Percentiles rank a stretch among this genome's conserved stretches.
Conservation (phyloP, 2,888 invertebrate genomes). For the Choreutis nemorana region DNA sequence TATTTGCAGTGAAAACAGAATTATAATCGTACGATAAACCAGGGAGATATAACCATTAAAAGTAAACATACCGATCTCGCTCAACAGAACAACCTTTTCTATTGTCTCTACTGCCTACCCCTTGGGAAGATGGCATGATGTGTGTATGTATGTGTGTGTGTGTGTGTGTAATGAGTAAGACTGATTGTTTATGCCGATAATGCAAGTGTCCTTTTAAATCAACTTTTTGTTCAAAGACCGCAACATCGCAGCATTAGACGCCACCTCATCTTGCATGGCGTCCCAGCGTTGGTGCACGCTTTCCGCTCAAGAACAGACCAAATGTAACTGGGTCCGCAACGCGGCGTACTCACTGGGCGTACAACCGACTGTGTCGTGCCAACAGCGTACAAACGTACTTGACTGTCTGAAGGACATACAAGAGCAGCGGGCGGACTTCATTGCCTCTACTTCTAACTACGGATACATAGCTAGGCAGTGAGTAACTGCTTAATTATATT, state of each 20-base stretch:
- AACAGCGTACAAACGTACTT: slow-evolving; percentile 41
- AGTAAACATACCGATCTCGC: no score
- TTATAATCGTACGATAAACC: no score
- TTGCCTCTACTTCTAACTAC: slow-evolving; percentile 69
- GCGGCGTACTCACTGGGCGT: slow-evolving; percentile 66
- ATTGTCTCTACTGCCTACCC: no score
- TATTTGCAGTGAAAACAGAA: no score
- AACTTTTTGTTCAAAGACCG: no score
- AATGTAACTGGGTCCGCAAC: slow-evolving; percentile 68
- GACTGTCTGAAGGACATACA: slow-evolving; percentile 64
- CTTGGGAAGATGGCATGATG: no score
- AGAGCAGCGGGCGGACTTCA: slow-evolving; percentile 60
- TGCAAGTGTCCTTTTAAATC: no score
- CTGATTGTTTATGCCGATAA: no score
- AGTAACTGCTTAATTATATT: slow-evolving; percentile 24
- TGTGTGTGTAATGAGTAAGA: no score
- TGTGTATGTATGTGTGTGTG: no score
- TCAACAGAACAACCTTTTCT: no score
- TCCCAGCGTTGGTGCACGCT: slow-evolving; percentile 70
- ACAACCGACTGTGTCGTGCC: slow-evolving; percentile 65
- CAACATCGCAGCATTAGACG: slow-evolving; percentile 22
- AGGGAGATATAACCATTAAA: no score
- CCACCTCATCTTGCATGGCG: slow-evolving; percentile 29
- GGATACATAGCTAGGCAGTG: slow-evolving; percentile 71
- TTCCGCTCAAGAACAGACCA: slow-evolving; percentile 54